phyloP scores from a whole-genome alignment of 2,113 vertebrate genomes.

The Onychostruthus taczanowskii region DNA sequence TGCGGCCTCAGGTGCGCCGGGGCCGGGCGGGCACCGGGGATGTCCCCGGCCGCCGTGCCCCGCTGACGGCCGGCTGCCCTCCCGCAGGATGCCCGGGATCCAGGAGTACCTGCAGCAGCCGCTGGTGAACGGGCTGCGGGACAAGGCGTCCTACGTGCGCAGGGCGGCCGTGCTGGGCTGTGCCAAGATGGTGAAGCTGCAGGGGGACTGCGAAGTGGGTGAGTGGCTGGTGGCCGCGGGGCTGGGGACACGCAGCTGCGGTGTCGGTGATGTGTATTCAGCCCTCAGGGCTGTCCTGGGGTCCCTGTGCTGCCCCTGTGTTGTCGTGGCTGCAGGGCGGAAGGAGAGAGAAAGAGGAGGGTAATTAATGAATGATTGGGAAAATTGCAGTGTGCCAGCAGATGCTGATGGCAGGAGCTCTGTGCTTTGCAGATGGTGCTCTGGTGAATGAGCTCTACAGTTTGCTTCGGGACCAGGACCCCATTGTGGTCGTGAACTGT shows the following conservation, averaged over 20 bases:
- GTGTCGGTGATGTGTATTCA: rapidly evolving
- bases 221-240: background rate
- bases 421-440: conserved; percentile 75
- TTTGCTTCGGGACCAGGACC: conserved; percentile 92
- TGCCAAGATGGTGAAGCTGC: conserved; percentile 88
- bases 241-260: rapidly evolving
- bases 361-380: background rate
- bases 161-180: conserved; percentile 93
- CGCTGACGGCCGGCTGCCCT: conserved; percentile 38
- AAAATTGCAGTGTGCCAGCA: background rate
- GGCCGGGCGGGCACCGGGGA: no score
- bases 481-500: conserved; percentile 95
- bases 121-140: conserved; percentile 83
- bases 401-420: background rate
- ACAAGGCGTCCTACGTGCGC: conserved; percentile 91
- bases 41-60: rapidly evolving
- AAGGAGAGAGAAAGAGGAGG: no score
- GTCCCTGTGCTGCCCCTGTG: no score
- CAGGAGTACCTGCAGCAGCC: conserved; percentile 92
- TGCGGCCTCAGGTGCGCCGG: conserved; percentile 84
- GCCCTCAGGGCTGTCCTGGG: rapidly evolving
- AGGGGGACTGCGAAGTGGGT: conserved; percentile 86
- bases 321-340: background rate
- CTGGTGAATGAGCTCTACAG: conserved; percentile 95
- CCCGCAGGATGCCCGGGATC: conserved; percentile 83